A percentile compares a stretch with the other conserved stretches of the same genome.
Evolutionary conservation across 2,888 invertebrate species (phyloP).

Genomic region (Cephalotes varians): DNA sequence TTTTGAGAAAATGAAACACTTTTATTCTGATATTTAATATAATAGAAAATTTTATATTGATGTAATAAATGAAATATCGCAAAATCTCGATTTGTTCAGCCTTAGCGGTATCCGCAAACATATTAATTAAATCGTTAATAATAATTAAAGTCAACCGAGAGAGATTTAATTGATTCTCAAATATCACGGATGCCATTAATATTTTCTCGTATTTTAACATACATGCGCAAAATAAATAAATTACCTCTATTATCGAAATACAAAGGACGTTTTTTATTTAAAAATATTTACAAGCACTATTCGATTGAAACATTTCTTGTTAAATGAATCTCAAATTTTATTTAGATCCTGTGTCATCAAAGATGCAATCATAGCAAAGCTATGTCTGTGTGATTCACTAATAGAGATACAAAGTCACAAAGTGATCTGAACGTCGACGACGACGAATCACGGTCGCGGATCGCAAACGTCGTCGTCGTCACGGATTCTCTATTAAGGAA

Average conservation of each 20-base stretch:
- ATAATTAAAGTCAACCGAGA: slow-evolving; percentile 2
- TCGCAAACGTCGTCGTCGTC: slow-evolving; percentile 66
- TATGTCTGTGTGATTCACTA: neutral
- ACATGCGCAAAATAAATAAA: neutral
- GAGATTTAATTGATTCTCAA: neutral
- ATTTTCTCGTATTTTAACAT: neutral
- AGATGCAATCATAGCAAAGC: neutral
- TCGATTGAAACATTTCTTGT: neutral
- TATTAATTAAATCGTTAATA: neutral
- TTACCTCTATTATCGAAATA: neutral
- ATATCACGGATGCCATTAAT: neutral
- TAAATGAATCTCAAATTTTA: neutral
- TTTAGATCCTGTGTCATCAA: slow-evolving; percentile 10
- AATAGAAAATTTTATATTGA: neutral
- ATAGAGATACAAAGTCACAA: slow-evolving; percentile 20
- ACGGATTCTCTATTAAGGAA: slow-evolving; percentile 72
- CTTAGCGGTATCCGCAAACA: neutral
- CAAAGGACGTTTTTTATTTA: neutral
- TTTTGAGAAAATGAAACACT: neutral
- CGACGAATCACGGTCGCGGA: slow-evolving; percentile 32
- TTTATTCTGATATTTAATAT: neutral
- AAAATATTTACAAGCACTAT: neutral
- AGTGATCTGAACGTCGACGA: neutral
- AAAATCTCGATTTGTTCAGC: neutral
- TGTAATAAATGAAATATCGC: neutral